A percentile compares a stretch with the other conserved stretches of the same genome.
phyloP scores from a whole-genome alignment of 2,113 vertebrate species.

The Nothoprocta perdicaria region DNA sequence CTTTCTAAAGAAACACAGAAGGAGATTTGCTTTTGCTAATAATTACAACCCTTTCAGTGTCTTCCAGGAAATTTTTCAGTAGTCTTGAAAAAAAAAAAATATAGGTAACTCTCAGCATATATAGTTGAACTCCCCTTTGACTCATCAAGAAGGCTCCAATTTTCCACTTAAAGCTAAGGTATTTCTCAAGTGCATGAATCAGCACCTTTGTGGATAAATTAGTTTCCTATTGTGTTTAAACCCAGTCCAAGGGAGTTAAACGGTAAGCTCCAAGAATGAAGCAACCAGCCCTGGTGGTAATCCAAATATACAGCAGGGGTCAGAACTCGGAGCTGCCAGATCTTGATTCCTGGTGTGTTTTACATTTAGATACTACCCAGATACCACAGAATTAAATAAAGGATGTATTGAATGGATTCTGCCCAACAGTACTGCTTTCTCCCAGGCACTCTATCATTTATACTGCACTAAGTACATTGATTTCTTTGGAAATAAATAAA shows the following conservation, averaged over 20 bases:
- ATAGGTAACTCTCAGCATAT: neutral
- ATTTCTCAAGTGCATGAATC: neutral
- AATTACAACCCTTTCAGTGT: constrained; percentile 4
- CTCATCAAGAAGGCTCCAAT: neutral
- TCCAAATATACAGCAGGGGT: neutral
- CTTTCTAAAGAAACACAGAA: constrained; percentile 37
- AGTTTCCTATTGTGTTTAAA: neutral
- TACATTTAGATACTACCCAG: neutral
- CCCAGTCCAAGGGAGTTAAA: neutral
- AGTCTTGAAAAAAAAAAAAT: neutral
- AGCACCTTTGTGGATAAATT: neutral
- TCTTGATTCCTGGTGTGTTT: neutral
- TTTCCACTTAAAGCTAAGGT: neutral
- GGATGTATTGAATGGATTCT: neutral
- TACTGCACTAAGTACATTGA: neutral
- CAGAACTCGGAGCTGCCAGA: neutral
- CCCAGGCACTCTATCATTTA: too few relatives aligned
- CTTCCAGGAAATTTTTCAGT: constrained; percentile 34
- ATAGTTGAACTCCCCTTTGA: neutral
- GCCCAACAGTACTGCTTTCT: neutral
- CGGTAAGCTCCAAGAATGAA: neutral
- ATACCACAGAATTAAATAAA: neutral
- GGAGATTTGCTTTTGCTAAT: neutral
- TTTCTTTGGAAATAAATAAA: neutral
- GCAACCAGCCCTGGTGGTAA: neutral